phyloP scores from a whole-genome alignment of 2,797 vertebrate species.

The Allobates femoralis region DNA sequence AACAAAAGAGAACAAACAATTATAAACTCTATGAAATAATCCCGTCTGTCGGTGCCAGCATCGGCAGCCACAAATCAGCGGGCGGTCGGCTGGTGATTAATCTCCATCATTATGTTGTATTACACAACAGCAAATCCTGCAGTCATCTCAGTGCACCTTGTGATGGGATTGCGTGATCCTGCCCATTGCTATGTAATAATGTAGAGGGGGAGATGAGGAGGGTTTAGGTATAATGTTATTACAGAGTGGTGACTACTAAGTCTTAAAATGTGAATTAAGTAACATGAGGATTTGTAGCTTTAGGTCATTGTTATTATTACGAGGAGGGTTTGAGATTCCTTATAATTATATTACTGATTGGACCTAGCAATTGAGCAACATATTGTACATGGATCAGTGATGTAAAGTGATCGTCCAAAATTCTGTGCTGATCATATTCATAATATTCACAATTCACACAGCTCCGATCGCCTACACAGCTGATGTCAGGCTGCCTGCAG shows the following conservation, averaged over 20 bases:
- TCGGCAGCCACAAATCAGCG: not conserved
- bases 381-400: too few relatives aligned
- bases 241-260: slow-evolving; percentile 13
- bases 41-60: not conserved
- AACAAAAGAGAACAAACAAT: not conserved
- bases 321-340: not conserved
- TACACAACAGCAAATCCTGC: slow-evolving; percentile 5
- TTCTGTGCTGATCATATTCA: too few relatives aligned
- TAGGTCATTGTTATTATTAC: not conserved
- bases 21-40: not conserved
- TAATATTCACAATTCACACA: too few relatives aligned
- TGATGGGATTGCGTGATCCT: not conserved
- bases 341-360: not conserved
- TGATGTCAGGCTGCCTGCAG: too few relatives aligned
- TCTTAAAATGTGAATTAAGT: not conserved
- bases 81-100: slow-evolving; percentile 2
- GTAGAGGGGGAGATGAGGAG: not conserved
- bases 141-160: not conserved
- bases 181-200: not conserved
- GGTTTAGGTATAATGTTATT: not conserved
- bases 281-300: not conserved
- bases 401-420: too few relatives aligned
- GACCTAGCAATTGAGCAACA: too few relatives aligned
- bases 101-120: not conserved
- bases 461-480: too few relatives aligned